phyloP scores from a whole-genome alignment of 2,797 vertebrate genomes.

The Falco peregrinus region DNA sequence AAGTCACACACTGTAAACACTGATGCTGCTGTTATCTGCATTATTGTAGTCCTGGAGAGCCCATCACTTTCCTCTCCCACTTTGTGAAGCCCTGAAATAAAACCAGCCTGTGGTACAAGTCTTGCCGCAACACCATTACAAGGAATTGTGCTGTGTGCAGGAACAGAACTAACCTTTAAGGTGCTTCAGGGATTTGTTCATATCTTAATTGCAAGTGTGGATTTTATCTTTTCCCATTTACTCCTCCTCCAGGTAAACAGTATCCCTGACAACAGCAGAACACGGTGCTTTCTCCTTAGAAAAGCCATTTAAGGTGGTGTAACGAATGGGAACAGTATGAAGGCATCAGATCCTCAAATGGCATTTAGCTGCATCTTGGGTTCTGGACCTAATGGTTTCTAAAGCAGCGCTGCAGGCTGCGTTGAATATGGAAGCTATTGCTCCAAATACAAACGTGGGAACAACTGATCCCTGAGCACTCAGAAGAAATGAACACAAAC shows the following conservation, averaged over 20 bases:
- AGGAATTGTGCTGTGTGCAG: background rate
- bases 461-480: background rate
- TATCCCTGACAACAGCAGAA: background rate
- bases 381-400: rapidly evolving
- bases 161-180: background rate
- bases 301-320: rapidly evolving
- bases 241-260: background rate
- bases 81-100: background rate
- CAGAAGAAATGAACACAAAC: rapidly evolving
- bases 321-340: rapidly evolving
- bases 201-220: rapidly evolving
- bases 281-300: background rate
- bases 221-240: background rate
- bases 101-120: rapidly evolving
- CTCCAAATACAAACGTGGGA: rapidly evolving
- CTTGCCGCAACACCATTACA: rapidly evolving
- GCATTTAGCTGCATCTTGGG: rapidly evolving
- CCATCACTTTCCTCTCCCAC: rapidly evolving
- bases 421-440: rapidly evolving
- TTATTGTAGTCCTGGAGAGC: background rate
- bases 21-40: rapidly evolving
- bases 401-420: background rate
- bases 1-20: rapidly evolving
- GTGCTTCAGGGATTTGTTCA: background rate
- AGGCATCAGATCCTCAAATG: background rate